Percentiles rank a stretch among this genome's conserved stretches.
These are phyloP conservation scores for Hymenochirus boettgeri DNA, from an alignment of 2,113 vertebrate genomes.

Conservation along the genomic window DNA sequence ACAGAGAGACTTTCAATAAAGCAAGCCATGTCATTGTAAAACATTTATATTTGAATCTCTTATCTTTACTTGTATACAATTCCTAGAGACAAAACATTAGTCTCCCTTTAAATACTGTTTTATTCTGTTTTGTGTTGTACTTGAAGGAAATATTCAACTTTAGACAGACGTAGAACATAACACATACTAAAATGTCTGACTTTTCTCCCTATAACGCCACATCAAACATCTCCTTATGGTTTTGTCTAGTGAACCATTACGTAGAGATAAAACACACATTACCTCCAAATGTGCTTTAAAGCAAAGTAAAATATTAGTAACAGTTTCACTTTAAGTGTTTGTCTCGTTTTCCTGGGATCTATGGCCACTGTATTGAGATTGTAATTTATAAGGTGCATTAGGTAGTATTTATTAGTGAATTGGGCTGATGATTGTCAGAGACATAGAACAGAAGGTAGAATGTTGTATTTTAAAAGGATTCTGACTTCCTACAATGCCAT, in stretches of 20 bases:
- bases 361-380: background rate
- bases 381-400: conserved; percentile 1
- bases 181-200: too few species aligned
- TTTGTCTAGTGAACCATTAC: background rate
- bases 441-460: conserved; percentile 49
- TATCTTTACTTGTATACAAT: too few species aligned
- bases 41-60: too few species aligned
- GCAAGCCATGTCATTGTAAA: too few species aligned
- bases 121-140: too few species aligned
- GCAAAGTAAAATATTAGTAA: background rate
- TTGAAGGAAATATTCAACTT: too few species aligned
- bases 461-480: conserved; percentile 52
- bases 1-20: too few species aligned
- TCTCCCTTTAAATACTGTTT: too few species aligned
- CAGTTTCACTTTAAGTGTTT: background rate
- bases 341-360: background rate
- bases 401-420: conserved; percentile 38
- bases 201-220: too few species aligned
- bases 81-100: too few species aligned
- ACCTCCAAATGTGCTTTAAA: background rate
- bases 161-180: too few species aligned
- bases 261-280: background rate
- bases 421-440: conserved; percentile 54
- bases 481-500: conserved; percentile 57
- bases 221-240: background rate